These are phyloP conservation scores for Brachyrhaphis roseni DNA, from an alignment of 2,797 vertebrate species.

Conservation along the genomic window DNA sequence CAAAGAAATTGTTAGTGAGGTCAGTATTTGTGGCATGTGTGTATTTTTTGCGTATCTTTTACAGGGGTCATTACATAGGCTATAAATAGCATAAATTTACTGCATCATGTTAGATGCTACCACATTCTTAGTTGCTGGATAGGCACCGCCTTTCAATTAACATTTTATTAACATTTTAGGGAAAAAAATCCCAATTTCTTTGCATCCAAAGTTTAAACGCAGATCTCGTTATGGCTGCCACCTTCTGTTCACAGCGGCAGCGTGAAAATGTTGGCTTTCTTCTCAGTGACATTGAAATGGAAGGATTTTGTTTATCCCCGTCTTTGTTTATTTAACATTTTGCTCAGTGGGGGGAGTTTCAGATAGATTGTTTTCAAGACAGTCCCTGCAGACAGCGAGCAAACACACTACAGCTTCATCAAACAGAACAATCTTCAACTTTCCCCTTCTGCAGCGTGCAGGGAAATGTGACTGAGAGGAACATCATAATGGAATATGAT, in stretches of 20 bases:
- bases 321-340: constrained; percentile 89
- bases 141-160: constrained; percentile 62
- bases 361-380: constrained; percentile 87
- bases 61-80: constrained; percentile 3
- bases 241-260: constrained; percentile 72
- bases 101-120: constrained; percentile 3
- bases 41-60: not conserved
- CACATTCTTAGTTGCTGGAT: constrained; percentile 7
- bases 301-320: constrained; percentile 87
- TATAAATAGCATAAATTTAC: not conserved
- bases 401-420: constrained; percentile 87
- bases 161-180: constrained; percentile 60
- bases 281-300: constrained; percentile 87
- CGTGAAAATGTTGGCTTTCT: constrained; percentile 83
- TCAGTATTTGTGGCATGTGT: not conserved
- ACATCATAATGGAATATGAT: constrained; percentile 82
- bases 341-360: constrained; percentile 85
- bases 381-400: constrained; percentile 86
- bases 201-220: constrained; percentile 77
- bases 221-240: constrained; percentile 62
- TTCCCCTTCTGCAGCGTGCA: constrained; percentile 81
- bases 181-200: constrained; percentile 51
- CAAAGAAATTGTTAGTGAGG: not conserved
- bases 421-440: constrained; percentile 88
- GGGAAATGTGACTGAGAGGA: constrained; percentile 80